These are phyloP conservation scores for Caenorhabditis brenneri DNA, from an alignment of 1,140 invertebrate species.

Conservation along the genomic window DNA sequence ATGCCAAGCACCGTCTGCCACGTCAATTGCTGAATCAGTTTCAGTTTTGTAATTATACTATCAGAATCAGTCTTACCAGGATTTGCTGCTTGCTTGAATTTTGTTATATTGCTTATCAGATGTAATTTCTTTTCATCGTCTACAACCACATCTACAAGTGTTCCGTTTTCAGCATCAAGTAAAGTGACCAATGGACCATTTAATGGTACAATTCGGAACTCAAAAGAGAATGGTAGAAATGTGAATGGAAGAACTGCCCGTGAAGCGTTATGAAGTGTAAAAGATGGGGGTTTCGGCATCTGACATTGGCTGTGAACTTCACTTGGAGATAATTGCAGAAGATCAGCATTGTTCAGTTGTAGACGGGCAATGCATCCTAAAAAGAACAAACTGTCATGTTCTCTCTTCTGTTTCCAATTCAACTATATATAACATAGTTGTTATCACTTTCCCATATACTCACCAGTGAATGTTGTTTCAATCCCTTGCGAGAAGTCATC, in stretches of 20 bases:
- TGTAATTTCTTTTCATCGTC: slow-evolving; percentile 53
- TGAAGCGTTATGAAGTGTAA: slow-evolving; percentile 57
- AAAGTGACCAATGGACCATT: slow-evolving; percentile 42
- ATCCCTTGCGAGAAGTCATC: slow-evolving; percentile 66
- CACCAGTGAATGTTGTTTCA: slow-evolving; percentile 59
- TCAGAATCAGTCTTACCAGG: slow-evolving; percentile 47
- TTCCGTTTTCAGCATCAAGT: slow-evolving; percentile 57
- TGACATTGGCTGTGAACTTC: slow-evolving; percentile 41
- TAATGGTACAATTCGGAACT: slow-evolving; percentile 63
- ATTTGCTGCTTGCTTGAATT: slow-evolving; percentile 59
- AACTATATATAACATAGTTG: neutral
- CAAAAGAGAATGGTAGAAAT: slow-evolving; percentile 68
- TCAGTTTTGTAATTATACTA: neutral
- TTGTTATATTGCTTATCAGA: slow-evolving; percentile 58
- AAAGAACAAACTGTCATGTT: neutral
- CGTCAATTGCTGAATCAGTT: slow-evolving; percentile 59
- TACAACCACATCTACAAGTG: slow-evolving; percentile 55
- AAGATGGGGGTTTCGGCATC: slow-evolving; percentile 62
- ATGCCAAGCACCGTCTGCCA: slow-evolving; percentile 65
- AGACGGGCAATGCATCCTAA: slow-evolving; percentile 65
- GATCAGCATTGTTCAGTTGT: slow-evolving; percentile 64
- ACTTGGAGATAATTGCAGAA: slow-evolving; percentile 61
- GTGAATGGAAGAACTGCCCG: slow-evolving; percentile 66
- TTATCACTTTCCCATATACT: neutral
- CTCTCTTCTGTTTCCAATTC: neutral